A percentile compares a stretch with the other conserved stretches of the same genome.
phyloP scores from a whole-genome alignment of 2,888 invertebrate genomes.

The Eupithecia insigniata region DNA sequence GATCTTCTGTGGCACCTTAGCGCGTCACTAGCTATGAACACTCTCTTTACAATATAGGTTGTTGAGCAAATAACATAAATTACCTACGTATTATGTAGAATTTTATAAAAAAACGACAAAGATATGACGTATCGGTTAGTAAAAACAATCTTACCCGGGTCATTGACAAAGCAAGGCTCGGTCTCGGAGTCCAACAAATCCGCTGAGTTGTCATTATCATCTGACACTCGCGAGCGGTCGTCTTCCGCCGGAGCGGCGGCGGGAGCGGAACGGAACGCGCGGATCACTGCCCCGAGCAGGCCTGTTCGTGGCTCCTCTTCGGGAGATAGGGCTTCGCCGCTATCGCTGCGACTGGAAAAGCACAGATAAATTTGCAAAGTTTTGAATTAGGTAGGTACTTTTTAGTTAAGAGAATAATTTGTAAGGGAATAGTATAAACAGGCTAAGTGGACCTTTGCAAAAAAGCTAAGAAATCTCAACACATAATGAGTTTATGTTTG shows the following conservation, averaged over 20 bases:
- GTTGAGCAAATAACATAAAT: too few species aligned
- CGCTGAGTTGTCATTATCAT: slow-evolving; percentile 89
- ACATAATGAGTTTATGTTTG: too few species aligned
- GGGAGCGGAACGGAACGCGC: slow-evolving; percentile 76
- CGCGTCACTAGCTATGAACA: too few species aligned
- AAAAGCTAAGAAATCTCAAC: too few species aligned
- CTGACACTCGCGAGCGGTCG: slow-evolving; percentile 70
- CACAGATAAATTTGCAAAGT: background rate
- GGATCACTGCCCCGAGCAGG: slow-evolving; percentile 89
- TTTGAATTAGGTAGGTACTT: background rate
- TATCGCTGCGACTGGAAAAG: slow-evolving; percentile 84
- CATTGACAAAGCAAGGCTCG: slow-evolving; percentile 92
- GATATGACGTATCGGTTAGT: too few species aligned
- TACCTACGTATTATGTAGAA: too few species aligned
- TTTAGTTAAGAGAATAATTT: background rate
- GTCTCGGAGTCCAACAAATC: slow-evolving; percentile 93
- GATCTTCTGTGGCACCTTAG: too few species aligned
- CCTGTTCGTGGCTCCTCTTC: slow-evolving; percentile 75
- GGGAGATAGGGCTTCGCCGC: slow-evolving; percentile 88
- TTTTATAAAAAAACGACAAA: too few species aligned
- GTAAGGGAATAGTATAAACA: too few species aligned
- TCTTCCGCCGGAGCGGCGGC: slow-evolving; percentile 53
- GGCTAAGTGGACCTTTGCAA: too few species aligned
- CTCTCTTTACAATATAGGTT: too few species aligned
- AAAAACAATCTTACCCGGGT: slow-evolving; percentile 88